Evolutionary conservation across 2,113 vertebrate species (phyloP).

Genomic region (Etheostoma spectabile): DNA sequence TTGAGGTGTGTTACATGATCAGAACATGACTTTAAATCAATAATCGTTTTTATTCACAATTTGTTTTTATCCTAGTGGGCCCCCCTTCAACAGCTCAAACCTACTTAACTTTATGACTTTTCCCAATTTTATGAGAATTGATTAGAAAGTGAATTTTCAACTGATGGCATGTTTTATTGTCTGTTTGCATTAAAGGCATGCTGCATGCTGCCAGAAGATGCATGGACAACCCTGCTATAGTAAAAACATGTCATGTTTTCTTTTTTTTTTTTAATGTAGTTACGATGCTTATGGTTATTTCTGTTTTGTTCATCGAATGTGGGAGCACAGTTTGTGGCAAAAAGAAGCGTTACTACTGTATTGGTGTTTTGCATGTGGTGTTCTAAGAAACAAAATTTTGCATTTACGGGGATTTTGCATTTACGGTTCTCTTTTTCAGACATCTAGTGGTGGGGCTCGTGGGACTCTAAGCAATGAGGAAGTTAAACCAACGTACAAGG

Average conservation of each 20-base stretch:
- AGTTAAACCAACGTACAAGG: neutral
- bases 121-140: neutral
- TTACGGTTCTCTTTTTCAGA: neutral
- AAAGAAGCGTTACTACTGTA: neutral
- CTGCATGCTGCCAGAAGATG: neutral
- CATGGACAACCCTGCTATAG: neutral
- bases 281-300: neutral
- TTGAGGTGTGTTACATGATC: neutral
- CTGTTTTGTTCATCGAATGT: neutral
- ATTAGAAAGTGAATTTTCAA: neutral
- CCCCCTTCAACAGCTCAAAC: neutral
- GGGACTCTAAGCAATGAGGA: neutral
- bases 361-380: too few relatives aligned
- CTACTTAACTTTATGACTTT: neutral
- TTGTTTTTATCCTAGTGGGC: neutral
- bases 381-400: neutral
- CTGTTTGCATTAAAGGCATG: neutral
- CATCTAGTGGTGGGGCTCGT: neutral
- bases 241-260: neutral
- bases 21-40: too few relatives aligned
- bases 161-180: neutral
- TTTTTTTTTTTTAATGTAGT: neutral
- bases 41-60: neutral
- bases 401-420: neutral
- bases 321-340: neutral